Evolutionary conservation across 2,888 invertebrate genomes (phyloP), one percentile per base, ranked within the genome.

Genomic region (Deroplatys truncata): DNA sequence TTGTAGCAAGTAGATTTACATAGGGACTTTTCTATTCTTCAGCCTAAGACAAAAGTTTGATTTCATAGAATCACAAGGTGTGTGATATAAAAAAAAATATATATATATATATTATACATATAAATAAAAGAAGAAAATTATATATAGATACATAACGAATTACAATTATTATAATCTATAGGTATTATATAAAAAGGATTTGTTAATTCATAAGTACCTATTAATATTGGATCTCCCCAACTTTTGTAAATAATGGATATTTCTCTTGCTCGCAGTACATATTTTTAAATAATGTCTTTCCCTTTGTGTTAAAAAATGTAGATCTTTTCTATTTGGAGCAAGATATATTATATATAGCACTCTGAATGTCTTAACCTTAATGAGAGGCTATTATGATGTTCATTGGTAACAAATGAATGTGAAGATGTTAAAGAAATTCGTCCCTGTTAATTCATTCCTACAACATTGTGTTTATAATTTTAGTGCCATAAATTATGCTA

Each of bases 31-130:
- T 89, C 35, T 89, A 90, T 88, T 88, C 87, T 88, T 88, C 83
- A 87, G 89, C 88, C 89, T 88, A 90, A 89, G 88, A 89, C 88
- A 88, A 89, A 89, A 56, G 49, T 83, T 83, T 86, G 88, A 90
- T 90, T 90, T 89, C 88, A 91, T 90, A 91, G 90, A 90, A 90
- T 90, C 91, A 91, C 90, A 90, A 89, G 90, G 90, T 88, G 90
- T 90, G 90, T 90, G 90, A 90, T 90, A 90, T 85, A 89, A 88
- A 90, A 89, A 90, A 90, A 90, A 90, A 90, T 89, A 90, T 85
- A 89, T 89, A 90, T 90, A 89, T 90, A 90, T 90, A 90, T 89
- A 90, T 89, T 88, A 90, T 90, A 90, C 89, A 90, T 86, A 90
- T 87, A 82, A 88, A 90, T 85, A 43, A 90, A 90, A 88, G 84